phyloP scores from a whole-genome alignment of 2,888 invertebrate genomes.

The Platycnemis pennipes region DNA sequence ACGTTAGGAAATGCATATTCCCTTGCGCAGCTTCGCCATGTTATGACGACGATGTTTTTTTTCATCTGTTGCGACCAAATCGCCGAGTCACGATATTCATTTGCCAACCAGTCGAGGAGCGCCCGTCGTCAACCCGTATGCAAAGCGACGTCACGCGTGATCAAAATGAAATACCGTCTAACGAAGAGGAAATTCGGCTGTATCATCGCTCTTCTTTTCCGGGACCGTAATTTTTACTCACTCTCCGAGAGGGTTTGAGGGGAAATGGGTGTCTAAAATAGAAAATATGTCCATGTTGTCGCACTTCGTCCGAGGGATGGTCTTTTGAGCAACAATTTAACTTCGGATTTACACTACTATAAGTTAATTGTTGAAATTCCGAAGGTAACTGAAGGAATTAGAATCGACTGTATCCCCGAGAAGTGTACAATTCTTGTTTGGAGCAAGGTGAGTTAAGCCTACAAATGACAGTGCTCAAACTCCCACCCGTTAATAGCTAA shows the following conservation, averaged over 20 bases:
- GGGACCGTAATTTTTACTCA: not conserved
- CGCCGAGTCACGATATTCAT: slow-evolving; percentile 21
- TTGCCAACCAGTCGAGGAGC: not conserved
- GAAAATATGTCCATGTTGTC: not conserved
- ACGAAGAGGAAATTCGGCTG: not conserved
- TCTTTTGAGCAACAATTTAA: no score
- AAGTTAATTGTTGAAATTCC: no score
- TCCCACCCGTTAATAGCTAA: no score
- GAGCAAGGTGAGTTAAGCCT: no score
- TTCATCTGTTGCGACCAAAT: not conserved
- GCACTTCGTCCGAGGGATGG: not conserved
- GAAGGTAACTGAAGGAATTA: no score
- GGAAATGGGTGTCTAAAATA: not conserved
- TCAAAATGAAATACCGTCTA: slow-evolving; percentile 13
- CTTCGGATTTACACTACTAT: no score
- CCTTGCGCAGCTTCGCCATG: not conserved
- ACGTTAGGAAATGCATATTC: not conserved
- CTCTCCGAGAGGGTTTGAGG: not conserved
- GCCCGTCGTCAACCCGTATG: slow-evolving; percentile 11
- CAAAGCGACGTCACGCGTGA: not conserved
- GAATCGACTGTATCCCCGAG: no score
- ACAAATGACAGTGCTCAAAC: no score
- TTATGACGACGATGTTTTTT: not conserved
- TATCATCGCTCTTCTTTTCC: not conserved
- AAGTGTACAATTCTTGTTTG: no score